phyloP scores from a whole-genome alignment of 1,140 invertebrate species.

The Bombus waltoni region DNA sequence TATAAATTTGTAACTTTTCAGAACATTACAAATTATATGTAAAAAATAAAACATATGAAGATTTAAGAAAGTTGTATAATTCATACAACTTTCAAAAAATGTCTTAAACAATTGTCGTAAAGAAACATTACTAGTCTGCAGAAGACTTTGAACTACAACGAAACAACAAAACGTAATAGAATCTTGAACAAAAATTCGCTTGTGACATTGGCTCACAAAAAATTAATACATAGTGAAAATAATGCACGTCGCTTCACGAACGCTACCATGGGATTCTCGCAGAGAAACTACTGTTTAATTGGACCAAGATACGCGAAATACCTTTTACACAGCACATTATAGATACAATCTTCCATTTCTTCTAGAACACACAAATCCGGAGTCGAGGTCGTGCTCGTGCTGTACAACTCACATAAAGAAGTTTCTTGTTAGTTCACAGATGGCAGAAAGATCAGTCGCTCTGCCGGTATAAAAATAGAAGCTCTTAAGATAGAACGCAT shows the following conservation, averaged over 20 bases:
- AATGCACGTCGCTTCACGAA: neutral
- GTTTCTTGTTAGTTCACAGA: slow-evolving; percentile 57
- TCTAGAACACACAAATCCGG: slow-evolving; percentile 57
- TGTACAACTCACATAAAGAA: slow-evolving; percentile 35
- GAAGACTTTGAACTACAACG: neutral
- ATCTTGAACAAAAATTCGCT: neutral
- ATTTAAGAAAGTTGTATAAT: neutral
- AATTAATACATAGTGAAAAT: neutral
- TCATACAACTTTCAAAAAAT: neutral
- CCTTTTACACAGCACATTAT: slow-evolving; percentile 48
- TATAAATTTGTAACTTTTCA: neutral
- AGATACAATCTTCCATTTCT: slow-evolving; percentile 54
- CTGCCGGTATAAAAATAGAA: slow-evolving; percentile 66
- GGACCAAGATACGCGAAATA: slow-evolving; percentile 6
- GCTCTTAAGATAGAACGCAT: slow-evolving; percentile 57
- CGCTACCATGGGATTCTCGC: neutral
- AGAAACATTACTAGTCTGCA: neutral
- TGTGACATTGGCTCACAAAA: slow-evolving; percentile 14
- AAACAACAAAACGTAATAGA: slow-evolving; percentile 22
- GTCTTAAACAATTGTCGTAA: neutral
- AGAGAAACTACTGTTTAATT: neutral
- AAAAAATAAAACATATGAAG: neutral
- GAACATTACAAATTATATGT: neutral
- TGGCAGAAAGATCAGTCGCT: slow-evolving; percentile 56
- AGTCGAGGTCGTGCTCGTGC: slow-evolving; percentile 56